These are phyloP conservation scores for Ophioninae sp. DNA, from an alignment of 2,888 invertebrate species.

Conservation along the genomic window DNA sequence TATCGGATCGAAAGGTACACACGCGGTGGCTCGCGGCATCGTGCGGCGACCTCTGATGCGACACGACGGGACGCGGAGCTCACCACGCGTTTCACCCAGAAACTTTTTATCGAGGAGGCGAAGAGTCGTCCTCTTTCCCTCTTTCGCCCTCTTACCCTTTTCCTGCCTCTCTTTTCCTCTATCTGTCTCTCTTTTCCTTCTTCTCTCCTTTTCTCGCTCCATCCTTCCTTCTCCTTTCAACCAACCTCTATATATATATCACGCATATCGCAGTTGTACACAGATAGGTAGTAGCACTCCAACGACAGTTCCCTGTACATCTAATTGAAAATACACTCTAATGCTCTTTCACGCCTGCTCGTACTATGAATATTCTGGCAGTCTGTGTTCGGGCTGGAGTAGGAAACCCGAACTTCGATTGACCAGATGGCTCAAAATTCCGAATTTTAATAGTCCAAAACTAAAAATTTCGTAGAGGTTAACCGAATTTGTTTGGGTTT, in stretches of 20 bases:
- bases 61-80: conserved; percentile 41
- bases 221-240: background rate
- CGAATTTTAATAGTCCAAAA: too few species aligned
- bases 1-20: conserved; percentile 56
- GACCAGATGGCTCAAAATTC: too few species aligned
- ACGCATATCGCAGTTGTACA: conserved; percentile 22
- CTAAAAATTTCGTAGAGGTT: too few species aligned
- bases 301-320: conserved; percentile 46
- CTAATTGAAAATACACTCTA: conserved; percentile 60
- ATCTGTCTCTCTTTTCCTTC: background rate
- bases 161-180: background rate
- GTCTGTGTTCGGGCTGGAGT: too few species aligned
- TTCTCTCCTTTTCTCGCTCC: background rate
- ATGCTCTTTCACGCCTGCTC: conserved; percentile 16
- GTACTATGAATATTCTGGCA: conserved; percentile 2
- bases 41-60: conserved; percentile 50
- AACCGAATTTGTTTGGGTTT: too few species aligned
- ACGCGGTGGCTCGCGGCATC: conserved; percentile 50
- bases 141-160: conserved; percentile 4
- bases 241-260: conserved; percentile 20
- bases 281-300: conserved; percentile 19
- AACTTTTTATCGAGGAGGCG: conserved; percentile 50
- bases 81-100: conserved; percentile 51
- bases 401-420: too few species aligned
- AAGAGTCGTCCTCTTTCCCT: conserved; percentile 39